These are phyloP conservation scores for Agriopis marginaria DNA, from an alignment of 2,888 invertebrate species.

Conservation along the genomic window DNA sequence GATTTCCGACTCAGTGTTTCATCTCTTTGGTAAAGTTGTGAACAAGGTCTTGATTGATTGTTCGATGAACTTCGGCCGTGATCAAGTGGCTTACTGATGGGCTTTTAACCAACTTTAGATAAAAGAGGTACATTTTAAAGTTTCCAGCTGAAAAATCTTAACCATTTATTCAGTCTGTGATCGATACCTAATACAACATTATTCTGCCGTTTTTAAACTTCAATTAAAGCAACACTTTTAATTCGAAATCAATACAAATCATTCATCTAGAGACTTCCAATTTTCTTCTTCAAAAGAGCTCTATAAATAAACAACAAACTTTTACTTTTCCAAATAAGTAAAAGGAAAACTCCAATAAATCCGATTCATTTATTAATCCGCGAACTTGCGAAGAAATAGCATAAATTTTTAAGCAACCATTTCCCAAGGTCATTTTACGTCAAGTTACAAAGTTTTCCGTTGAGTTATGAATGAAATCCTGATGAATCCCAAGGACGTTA, in stretches of 20 bases:
- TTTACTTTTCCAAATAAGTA: neutral
- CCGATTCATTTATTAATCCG: slow-evolving; percentile 8
- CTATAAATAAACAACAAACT: slow-evolving; percentile 1
- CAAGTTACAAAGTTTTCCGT: slow-evolving; percentile 5
- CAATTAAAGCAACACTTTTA: no score
- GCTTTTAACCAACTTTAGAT: slow-evolving; percentile 5
- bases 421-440: neutral
- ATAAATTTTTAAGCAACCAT: slow-evolving; percentile 4
- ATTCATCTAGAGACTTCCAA: no score
- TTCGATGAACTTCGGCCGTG: slow-evolving; percentile 18
- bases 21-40: slow-evolving; percentile 22
- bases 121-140: neutral
- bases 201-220: no score
- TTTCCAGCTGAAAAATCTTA: neutral
- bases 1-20: neutral
- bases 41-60: slow-evolving; percentile 32
- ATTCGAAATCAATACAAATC: neutral
- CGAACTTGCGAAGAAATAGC: slow-evolving; percentile 8
- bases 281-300: neutral
- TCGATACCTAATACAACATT: no score
- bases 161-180: no score
- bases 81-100: slow-evolving; percentile 18
- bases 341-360: slow-evolving; percentile 14
- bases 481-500: neutral
- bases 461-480: neutral